Evolutionary conservation across 2,888 invertebrate genomes (phyloP).

Genomic region (Anoplius nigerrimus): DNA sequence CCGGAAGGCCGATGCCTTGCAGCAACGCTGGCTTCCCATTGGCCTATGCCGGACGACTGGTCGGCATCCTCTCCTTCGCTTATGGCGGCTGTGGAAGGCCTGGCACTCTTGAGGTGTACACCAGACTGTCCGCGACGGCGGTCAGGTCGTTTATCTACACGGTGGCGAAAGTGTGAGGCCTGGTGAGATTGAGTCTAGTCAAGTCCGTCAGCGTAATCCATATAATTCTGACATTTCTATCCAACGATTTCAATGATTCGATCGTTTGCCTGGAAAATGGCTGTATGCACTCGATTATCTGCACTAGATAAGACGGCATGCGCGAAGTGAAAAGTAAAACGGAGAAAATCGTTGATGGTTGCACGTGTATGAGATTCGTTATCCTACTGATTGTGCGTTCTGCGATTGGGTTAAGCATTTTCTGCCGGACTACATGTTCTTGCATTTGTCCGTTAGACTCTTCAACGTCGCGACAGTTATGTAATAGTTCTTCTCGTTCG

Average conservation of each 20-base stretch:
- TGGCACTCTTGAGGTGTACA: not conserved
- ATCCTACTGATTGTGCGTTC: too few species aligned
- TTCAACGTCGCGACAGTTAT: slow-evolving; percentile 54
- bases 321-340: too few species aligned
- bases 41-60: too few species aligned
- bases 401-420: too few species aligned
- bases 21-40: not conserved
- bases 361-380: too few species aligned
- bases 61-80: not conserved
- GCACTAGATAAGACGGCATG: too few species aligned
- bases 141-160: not conserved
- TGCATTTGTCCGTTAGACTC: slow-evolving; percentile 45
- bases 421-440: not conserved
- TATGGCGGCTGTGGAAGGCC: not conserved
- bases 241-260: not conserved
- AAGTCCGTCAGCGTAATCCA: too few species aligned
- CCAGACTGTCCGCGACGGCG: not conserved
- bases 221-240: not conserved
- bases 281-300: not conserved
- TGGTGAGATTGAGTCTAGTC: not conserved
- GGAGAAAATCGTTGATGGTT: too few species aligned
- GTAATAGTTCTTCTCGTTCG: slow-evolving; percentile 51
- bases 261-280: not conserved
- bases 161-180: not conserved
- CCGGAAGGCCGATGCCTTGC: not conserved